Base-by-base conservation (phyloP, 1,140 invertebrate species). In the Parasteatoda tepidariorum region DNA sequence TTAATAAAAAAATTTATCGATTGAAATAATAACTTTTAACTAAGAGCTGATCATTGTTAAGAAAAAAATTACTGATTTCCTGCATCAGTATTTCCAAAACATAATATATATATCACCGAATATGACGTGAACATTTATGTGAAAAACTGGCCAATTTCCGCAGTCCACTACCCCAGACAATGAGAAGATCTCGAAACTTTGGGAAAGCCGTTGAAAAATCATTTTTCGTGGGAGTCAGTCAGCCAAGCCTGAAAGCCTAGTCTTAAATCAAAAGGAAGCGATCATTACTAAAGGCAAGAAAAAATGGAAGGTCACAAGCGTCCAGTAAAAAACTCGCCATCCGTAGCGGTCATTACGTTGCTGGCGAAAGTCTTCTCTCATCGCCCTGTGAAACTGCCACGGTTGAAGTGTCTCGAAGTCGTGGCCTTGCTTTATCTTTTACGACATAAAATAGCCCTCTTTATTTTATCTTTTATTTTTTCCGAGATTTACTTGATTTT, bases 181-280 rank as follows among this genome's bases (percentile, higher is more conserved):
- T 13, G 9, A 48, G 18, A 41, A 2, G 38, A 13, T 18, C 38
- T 48, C 18, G 38, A 13, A 18, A 48, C 18, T 18, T 13, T 48
- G 9, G 38, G 18, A 48, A 48, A 18, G 38, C 38, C 38, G 4
- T 48, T 48, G 18, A 71, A 41, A 55, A 22, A 71, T 41, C 38
- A 18, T 71, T 71, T 71, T 71, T 15, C 34, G 28, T 48, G 33
- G 18, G 64, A 22, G 64, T 22, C 34, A 38, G 22, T 38, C 28
- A 41, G 5, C 61, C 13, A 31, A 2, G 61, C 26, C n/a, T 30
- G n/a, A 59, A 59, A 22, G 24, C 18, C 9, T 59, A 18, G 28
- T 15, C 57, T 34, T 79, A 68, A 68, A 79, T 68, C 64, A 79
- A 79, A 31, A 79, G 76, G 76, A 79, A 79, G 68, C 31, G 76